A percentile compares a stretch with the other conserved stretches of the same genome.
phyloP scores from a whole-genome alignment of 2,113 vertebrate genomes.

The Thalassoma bifasciatum region DNA sequence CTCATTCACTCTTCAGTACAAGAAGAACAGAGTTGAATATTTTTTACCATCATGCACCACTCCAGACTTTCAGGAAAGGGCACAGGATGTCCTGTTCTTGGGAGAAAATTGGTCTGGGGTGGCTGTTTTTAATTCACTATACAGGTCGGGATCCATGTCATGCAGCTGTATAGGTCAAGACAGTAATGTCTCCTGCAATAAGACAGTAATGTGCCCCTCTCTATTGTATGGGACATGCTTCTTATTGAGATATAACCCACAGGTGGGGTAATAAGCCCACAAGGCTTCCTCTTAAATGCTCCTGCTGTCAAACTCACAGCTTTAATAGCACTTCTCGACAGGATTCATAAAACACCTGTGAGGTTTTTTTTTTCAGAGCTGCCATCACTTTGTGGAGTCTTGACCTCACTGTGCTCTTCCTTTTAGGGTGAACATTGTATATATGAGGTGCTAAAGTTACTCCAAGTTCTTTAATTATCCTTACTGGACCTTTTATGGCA shows the following conservation, averaged over 20 bases:
- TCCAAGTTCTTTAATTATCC: constrained; percentile 20
- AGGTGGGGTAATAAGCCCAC: constrained; percentile 48
- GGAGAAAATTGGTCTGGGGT: constrained; percentile 4
- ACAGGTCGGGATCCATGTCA: constrained; percentile 31
- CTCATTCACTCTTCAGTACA: not conserved
- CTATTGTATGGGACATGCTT: constrained; percentile 34
- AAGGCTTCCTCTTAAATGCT: constrained; percentile 55
- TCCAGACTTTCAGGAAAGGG: constrained; percentile 7
- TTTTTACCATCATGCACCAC: not conserved
- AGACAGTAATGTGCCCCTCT: constrained; percentile 36
- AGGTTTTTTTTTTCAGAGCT: constrained; percentile 39
- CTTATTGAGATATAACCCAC: constrained; percentile 53
- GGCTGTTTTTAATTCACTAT: constrained; percentile 29
- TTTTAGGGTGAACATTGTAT: constrained; percentile 20
- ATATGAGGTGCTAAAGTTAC: constrained; percentile 9
- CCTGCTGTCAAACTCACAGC: constrained; percentile 32
- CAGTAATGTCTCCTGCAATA: constrained; percentile 31
- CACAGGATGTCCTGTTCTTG: constrained; percentile 4
- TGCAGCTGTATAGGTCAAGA: constrained; percentile 43
- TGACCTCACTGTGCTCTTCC: constrained; percentile 38
- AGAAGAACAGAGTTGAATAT: not conserved
- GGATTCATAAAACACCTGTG: constrained; percentile 53
- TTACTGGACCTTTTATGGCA: constrained; percentile 1
- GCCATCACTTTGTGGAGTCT: constrained; percentile 10
- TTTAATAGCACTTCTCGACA: constrained; percentile 51